Conservation (phyloP, 2,797 vertebrate species). For the Spheniscus humboldti region DNA sequence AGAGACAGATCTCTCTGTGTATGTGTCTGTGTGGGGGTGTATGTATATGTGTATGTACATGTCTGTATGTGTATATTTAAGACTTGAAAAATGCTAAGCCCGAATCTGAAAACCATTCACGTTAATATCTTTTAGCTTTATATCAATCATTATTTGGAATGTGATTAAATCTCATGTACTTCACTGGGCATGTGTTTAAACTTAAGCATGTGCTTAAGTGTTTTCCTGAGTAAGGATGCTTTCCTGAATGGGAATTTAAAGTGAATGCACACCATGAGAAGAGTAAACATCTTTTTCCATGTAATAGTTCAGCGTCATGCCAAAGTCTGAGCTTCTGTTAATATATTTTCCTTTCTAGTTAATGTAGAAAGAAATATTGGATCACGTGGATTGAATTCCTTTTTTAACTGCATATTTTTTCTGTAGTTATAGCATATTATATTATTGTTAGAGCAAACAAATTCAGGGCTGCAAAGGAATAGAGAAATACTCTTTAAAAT, state of each 20-base stretch:
- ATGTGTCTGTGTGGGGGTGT: constrained; percentile 19
- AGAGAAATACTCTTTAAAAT: neutral
- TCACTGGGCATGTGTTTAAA: constrained; percentile 20
- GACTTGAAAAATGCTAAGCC: constrained; percentile 27
- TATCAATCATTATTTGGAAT: constrained; percentile 22
- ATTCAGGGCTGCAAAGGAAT: neutral
- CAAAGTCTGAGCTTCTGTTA: neutral
- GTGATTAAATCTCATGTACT: constrained; percentile 6
- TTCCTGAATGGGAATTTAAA: neutral
- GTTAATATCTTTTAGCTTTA: constrained; percentile 46
- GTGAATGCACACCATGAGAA: neutral
- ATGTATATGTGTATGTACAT: constrained; percentile 14
- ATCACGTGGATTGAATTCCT: neutral
- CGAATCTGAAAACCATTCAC: neutral
- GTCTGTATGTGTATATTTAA: constrained; percentile 29
- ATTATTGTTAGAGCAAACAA: neutral
- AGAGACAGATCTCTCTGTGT: constrained; percentile 23
- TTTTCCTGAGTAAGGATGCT: neutral
- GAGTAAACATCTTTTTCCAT: neutral
- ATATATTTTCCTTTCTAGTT: neutral
- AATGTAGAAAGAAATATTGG: neutral
- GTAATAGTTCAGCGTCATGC: neutral
- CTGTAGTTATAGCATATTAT: neutral
- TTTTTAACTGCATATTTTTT: neutral
- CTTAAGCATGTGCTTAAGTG: constrained; percentile 8